Evolutionary conservation across 2,113 vertebrate genomes (phyloP).

Genomic region (Dasyprocta punctata): DNA sequence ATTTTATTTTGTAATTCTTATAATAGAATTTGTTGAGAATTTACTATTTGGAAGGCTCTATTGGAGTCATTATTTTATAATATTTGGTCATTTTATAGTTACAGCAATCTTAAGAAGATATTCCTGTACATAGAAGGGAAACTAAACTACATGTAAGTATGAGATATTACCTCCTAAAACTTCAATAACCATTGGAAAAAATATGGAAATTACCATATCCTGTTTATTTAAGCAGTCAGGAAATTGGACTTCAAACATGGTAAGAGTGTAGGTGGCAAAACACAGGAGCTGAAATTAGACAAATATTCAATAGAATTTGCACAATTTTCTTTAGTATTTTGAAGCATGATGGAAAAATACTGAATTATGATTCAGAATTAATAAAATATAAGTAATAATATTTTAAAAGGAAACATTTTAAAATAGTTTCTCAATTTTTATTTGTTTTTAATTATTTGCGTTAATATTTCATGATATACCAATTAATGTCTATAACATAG

Average conservation of each 20-base stretch:
- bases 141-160: background rate
- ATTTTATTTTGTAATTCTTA: background rate
- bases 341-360: background rate
- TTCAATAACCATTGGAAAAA: background rate
- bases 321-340: background rate
- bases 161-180: background rate
- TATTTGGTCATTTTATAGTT: background rate
- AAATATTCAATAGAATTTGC: background rate
- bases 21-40: background rate
- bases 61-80: background rate
- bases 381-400: slow-evolving; percentile 6
- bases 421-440: background rate
- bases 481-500: background rate
- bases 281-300: background rate
- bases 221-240: background rate
- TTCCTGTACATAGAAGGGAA: background rate
- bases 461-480: background rate
- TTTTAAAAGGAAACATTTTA: background rate
- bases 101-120: background rate
- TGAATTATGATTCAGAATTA: slow-evolving; percentile 13
- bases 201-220: background rate
- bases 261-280: background rate
- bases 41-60: background rate
- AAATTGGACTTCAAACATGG: background rate
- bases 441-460: slow-evolving; percentile 34